Evolutionary conservation across 2,797 vertebrate genomes (phyloP).

Genomic region (Gymnoscopelus braueri): DNA sequence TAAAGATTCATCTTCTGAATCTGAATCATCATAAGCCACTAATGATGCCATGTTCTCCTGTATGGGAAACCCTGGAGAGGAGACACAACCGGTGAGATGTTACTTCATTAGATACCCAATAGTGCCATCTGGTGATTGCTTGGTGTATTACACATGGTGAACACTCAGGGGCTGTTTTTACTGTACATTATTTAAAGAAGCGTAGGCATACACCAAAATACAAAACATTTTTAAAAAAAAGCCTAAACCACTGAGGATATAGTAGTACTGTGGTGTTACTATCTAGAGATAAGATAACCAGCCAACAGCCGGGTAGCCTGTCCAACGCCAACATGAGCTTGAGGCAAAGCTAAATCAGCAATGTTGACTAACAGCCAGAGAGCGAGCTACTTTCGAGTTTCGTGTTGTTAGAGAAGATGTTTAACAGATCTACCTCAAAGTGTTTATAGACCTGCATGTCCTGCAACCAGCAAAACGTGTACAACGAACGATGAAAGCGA

Average conservation of each 20-base stretch:
- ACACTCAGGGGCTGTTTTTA: background rate
- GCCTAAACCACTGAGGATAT: too few species aligned
- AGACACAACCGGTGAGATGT: background rate
- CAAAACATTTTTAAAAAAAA: too few species aligned
- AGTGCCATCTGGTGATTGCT: conserved; percentile 62
- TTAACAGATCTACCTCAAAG: background rate
- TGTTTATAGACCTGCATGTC: background rate
- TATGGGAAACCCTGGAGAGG: conserved; percentile 22
- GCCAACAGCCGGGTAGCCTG: too few species aligned
- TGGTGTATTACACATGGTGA: background rate
- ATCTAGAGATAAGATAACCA: too few species aligned
- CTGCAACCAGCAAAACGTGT: background rate
- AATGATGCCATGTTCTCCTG: conserved; percentile 83
- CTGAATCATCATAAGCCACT: conserved; percentile 94
- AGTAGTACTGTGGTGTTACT: too few species aligned
- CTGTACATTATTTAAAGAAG: too few species aligned
- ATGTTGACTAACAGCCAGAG: too few species aligned
- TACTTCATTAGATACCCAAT: conserved; percentile 23
- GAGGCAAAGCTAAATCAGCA: too few species aligned
- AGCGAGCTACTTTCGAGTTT: too few species aligned
- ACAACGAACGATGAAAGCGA: background rate
- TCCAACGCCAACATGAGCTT: too few species aligned
- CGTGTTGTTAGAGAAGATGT: too few species aligned
- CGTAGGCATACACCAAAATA: too few species aligned
- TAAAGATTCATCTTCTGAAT: conserved; percentile 82